Conservation (phyloP, 2,888 invertebrate species). For the Dione vanillae region DNA sequence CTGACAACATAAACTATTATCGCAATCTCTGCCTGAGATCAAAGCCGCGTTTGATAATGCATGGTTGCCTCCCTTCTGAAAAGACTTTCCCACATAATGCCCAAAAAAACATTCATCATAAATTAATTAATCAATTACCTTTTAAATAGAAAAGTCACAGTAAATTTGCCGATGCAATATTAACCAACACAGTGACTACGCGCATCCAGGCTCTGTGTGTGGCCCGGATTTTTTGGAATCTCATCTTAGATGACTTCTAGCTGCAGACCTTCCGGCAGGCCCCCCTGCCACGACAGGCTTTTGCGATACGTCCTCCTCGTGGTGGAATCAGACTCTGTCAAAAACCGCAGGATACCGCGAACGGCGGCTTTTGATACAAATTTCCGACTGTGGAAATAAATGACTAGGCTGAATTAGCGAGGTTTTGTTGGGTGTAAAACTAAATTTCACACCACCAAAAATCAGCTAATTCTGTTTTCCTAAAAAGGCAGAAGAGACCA, state of each 20-base stretch:
- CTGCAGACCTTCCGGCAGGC: slow-evolving; percentile 17
- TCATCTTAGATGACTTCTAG: slow-evolving; percentile 47
- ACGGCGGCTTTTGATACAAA: slow-evolving; percentile 5
- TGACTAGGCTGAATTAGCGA: too few species aligned
- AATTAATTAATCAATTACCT: slow-evolving; percentile 44
- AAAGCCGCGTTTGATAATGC: slow-evolving; percentile 14
- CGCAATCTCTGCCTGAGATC: not conserved
- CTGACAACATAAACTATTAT: not conserved
- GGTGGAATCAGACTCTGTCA: not conserved
- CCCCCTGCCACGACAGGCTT: slow-evolving; percentile 39
- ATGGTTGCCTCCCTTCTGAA: slow-evolving; percentile 41
- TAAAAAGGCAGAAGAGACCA: slow-evolving; percentile 6
- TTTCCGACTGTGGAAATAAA: slow-evolving; percentile 30
- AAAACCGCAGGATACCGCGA: not conserved
- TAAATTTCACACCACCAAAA: slow-evolving; percentile 30
- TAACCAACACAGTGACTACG: slow-evolving; percentile 43
- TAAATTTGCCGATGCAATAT: slow-evolving; percentile 35
- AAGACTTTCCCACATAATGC: slow-evolving; percentile 40
- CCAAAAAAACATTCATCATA: slow-evolving; percentile 46
- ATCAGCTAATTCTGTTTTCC: slow-evolving; percentile 17
- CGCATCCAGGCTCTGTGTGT: slow-evolving; percentile 48
- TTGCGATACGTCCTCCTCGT: slow-evolving; percentile 45
- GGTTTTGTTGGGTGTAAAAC: too few species aligned
- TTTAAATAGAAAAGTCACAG: slow-evolving; percentile 21
- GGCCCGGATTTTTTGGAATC: slow-evolving; percentile 49